Base-by-base conservation (phyloP, 2,113 vertebrate genomes). In the Campylomormyrus numenius region DNA sequence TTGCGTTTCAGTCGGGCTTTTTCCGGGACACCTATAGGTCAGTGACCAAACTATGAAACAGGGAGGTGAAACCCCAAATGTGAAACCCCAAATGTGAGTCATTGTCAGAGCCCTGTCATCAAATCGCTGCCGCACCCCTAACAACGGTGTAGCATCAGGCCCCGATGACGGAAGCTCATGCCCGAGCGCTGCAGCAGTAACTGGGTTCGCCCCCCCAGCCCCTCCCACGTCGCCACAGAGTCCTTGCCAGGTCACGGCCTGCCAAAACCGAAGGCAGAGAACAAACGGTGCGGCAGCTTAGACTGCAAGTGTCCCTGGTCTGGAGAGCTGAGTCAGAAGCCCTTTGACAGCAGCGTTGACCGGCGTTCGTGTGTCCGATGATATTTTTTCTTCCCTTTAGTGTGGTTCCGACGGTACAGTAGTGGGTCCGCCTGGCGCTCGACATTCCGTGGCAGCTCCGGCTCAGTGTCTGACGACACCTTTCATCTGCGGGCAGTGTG, bases 191-290 rank as follows among this genome's bases (percentile, higher is more conserved):
- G 8, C 17, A 70, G 45, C 15, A 42, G 27, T 50, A 35, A 24
- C 31, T 7, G 42, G 42, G 45, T 31, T 11, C 1, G 27, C 45
- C 88, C 35, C 31, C 39, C 19, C 6, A 13, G 42, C 62, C 70
- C 48, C 70, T 19, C 13, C 48, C 27, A 77, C 39, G 39, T 90
- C 85, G 9, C 31, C 50, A 39, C 21, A 35, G 24, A 58, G 24
- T 13, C 90, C n/a, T 24, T 45, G 88, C 56, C 90, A 90, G 87
- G 31, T 50, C 88, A 50, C 74, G 24, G 53, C 39, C 84, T 87
- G 90, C 90, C 88, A 90, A 90, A 91, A 89, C 89, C 91, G 92
- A 92, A 90, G 91, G 52, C 35, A n/a, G 52, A 83, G 89, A 91
- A 89, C 89, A 92, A 92, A 92, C 84, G 91, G 46, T 89, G 89